Conservation (phyloP, 2,888 invertebrate genomes). For the Drosophila kanekoi region DNA sequence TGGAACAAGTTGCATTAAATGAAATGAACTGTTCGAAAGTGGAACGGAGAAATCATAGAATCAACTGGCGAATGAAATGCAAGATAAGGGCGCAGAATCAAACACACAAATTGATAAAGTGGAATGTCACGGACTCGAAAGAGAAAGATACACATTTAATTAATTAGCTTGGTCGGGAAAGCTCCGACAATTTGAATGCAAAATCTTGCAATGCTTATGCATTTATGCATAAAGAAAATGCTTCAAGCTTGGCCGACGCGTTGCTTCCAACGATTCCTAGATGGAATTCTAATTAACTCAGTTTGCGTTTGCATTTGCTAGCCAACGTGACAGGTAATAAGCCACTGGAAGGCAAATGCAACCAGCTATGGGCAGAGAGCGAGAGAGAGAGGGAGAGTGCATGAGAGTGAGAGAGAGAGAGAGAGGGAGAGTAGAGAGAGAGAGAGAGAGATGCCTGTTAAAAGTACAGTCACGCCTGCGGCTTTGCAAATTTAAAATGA, state of each 20-base stretch:
- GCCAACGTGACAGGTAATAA: background rate
- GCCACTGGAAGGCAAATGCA: background rate
- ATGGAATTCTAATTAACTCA: slow-evolving; percentile 13
- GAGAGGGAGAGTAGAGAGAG: background rate
- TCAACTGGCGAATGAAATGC: too few species aligned
- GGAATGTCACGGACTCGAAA: too few species aligned
- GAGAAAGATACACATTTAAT: too few species aligned
- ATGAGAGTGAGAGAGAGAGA: too few species aligned
- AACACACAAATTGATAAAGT: too few species aligned
- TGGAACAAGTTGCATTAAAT: too few species aligned
- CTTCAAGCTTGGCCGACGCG: background rate
- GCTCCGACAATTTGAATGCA: too few species aligned
- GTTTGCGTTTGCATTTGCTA: background rate
- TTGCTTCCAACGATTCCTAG: background rate
- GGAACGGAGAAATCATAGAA: too few species aligned
- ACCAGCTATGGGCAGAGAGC: background rate
- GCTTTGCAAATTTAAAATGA: slow-evolving; percentile 21
- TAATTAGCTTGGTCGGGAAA: too few species aligned
- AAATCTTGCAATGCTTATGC: background rate
- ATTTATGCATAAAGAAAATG: slow-evolving; percentile 10
- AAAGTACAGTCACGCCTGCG: slow-evolving; percentile 37
- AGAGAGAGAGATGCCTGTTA: background rate
- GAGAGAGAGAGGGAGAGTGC: background rate
- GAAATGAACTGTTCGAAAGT: too few species aligned
- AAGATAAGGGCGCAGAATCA: too few species aligned